phyloP scores from a whole-genome alignment of 2,797 vertebrate genomes.

The Limosa lapponica region DNA sequence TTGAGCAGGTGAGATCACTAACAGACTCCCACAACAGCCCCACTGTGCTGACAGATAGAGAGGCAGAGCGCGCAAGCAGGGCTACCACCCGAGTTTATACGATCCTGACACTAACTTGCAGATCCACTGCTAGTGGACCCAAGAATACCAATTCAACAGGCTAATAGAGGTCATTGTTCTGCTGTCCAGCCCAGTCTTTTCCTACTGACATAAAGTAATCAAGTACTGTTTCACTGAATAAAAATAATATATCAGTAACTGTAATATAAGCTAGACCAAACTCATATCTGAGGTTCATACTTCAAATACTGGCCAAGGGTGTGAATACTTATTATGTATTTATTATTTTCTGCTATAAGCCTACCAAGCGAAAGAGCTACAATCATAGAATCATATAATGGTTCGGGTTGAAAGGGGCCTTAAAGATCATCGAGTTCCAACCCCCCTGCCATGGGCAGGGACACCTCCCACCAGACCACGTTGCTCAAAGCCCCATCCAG shows the following conservation, averaged over 20 bases:
- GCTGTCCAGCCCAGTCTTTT: neutral
- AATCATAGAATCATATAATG: neutral
- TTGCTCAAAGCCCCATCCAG: no score
- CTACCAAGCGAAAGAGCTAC: neutral
- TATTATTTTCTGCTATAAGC: neutral
- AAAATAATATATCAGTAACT: neutral
- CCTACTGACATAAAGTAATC: neutral
- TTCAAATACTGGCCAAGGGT: neutral
- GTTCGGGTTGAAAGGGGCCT: no score
- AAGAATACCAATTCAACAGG: neutral
- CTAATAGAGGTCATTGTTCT: neutral
- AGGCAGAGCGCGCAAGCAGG: neutral
- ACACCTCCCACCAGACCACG: no score
- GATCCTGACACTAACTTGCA: no score
- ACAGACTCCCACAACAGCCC: accelerated
- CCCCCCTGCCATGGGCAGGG: no score
- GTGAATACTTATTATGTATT: neutral
- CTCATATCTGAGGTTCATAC: neutral
- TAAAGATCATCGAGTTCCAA: no score
- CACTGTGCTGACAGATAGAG: neutral
- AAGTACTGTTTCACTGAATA: neutral
- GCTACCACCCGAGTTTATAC: neutral
- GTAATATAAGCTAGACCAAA: neutral
- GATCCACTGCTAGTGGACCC: neutral
- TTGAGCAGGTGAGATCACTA: neutral